Percentiles rank a stretch among this genome's conserved stretches.
phyloP scores from a whole-genome alignment of 2,797 vertebrate genomes.

The Strix occidentalis region DNA sequence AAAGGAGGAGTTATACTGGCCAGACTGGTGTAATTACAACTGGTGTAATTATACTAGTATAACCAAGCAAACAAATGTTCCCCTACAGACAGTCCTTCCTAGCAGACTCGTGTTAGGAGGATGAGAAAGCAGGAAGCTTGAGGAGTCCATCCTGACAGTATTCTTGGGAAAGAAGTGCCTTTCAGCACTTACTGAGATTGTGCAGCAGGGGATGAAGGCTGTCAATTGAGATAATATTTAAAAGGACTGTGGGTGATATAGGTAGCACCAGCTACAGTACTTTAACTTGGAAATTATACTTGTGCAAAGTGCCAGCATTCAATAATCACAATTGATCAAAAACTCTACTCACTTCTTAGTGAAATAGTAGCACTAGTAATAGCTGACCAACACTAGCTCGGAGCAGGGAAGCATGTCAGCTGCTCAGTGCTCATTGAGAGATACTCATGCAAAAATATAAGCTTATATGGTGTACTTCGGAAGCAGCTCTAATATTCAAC shows the following conservation, averaged over 20 bases:
- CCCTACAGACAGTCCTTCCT: not conserved
- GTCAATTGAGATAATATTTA: not conserved
- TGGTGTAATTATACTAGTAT: not conserved
- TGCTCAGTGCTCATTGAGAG: not conserved
- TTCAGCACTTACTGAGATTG: not conserved
- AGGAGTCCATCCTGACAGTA: not conserved
- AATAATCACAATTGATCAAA: not conserved
- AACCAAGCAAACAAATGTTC: not conserved
- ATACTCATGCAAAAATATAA: not conserved
- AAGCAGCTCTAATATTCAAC: not conserved
- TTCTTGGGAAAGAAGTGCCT: not conserved
- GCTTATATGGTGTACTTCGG: not conserved
- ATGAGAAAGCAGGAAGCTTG: not conserved
- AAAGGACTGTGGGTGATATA: not conserved
- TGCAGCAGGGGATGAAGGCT: not conserved
- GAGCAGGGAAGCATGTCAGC: not conserved
- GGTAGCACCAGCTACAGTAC: not conserved
- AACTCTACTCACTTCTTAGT: not conserved
- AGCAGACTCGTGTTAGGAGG: not conserved
- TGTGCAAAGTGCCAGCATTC: not conserved
- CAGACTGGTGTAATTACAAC: not conserved
- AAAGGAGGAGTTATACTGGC: not conserved
- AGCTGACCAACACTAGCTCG: not conserved
- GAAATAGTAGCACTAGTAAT: not conserved
- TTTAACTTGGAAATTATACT: not conserved